Base-by-base conservation (phyloP, 1,140 invertebrate genomes). In the Hycleus cichorii region DNA sequence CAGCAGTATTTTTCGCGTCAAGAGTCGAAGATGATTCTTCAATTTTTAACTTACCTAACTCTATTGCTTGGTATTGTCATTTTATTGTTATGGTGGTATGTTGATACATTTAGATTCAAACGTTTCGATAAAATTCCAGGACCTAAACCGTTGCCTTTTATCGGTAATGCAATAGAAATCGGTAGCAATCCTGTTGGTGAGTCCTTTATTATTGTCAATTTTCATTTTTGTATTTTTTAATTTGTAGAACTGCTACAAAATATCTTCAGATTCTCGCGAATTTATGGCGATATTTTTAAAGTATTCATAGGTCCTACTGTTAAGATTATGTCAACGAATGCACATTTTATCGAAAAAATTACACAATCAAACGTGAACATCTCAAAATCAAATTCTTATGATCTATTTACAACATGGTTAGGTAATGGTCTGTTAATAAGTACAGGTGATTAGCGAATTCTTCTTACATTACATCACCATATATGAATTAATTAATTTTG, bases 221-320 rank as follows among this genome's bases (percentile, higher is more conserved):
- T 32, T 7, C 27, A 84, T 72, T 75, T 89, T 47, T 68, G 90
- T 27, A 91, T 89, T 0, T 88, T 18, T 18, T 18, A 9, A 18
- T 54, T 54, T 54, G 27, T 8, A 54, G 51, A 54, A 1, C 46
- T 54, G 4, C 12, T 54, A 8, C 10, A 40, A 1, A 47, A 39
- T 12, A 7, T 47, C 39, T 2, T 39, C 2, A 47, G 39, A 24
- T 47, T 10, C 2, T 10, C n/a, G 18, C 7, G 40, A 39, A 18
- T 46, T 9, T 55, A 47, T 26, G 52, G 52, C 4, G 39, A 25
- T 4, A 25, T 55, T 10, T 55, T 39, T 25, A 46, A 55, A 47
- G 1, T 47, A 39, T 55, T 47, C 11, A n/a, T 55, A 1, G 52
- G 11, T 12, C 39, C 39, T 4, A 38, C 45, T 1, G n/a, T 55